These are phyloP conservation scores for Netta rufina DNA, from an alignment of 2,797 vertebrate genomes.

Conservation along the genomic window DNA sequence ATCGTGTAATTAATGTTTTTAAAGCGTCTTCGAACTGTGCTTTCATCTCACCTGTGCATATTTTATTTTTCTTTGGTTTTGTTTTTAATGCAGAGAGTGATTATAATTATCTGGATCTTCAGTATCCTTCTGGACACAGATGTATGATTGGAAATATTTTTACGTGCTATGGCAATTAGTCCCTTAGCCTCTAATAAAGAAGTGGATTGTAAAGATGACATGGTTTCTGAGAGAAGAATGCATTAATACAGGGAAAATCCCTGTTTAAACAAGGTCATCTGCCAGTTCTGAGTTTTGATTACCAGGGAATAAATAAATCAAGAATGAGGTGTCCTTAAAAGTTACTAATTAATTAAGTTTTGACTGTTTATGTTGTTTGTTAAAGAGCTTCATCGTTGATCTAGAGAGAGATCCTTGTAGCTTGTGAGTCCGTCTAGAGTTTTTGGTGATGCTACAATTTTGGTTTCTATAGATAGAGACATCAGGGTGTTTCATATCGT, in stretches of 20 bases:
- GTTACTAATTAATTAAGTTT: not conserved
- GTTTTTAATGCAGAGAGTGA: not conserved
- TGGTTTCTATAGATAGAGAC: not conserved
- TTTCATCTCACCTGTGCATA: not conserved
- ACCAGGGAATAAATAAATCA: not conserved
- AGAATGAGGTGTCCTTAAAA: not conserved
- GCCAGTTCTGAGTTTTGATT: not conserved
- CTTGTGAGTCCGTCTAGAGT: not conserved
- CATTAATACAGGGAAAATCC: not conserved
- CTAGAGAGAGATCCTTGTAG: not conserved
- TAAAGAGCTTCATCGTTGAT: not conserved
- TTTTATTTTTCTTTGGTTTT: not conserved
- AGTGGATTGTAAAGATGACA: not conserved
- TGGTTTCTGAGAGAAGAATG: not conserved
- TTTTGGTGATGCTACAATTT: not conserved
- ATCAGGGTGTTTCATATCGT: not conserved
- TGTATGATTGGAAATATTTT: not conserved
- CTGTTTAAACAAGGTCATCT: not conserved
- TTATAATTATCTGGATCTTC: not conserved
- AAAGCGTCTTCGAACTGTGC: not conserved
- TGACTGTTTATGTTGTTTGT: not conserved
- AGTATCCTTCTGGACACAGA: not conserved
- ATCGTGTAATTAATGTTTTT: not conserved
- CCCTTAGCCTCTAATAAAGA: not conserved
- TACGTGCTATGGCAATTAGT: not conserved